These are phyloP conservation scores for Melozone crissalis DNA, from an alignment of 2,113 vertebrate species.

Conservation along the genomic window DNA sequence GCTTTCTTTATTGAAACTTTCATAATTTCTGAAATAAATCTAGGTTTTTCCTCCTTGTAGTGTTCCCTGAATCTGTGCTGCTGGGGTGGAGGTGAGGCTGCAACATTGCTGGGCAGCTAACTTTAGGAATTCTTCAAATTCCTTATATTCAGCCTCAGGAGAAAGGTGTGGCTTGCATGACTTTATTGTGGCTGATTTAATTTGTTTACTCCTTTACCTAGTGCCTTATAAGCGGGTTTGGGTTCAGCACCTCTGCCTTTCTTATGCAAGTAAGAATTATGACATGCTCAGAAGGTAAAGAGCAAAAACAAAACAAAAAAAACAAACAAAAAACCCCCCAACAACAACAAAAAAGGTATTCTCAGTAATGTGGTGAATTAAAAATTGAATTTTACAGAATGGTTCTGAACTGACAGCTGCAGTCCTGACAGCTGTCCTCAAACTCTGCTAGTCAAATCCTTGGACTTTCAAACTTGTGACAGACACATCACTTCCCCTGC, in stretches of 20 bases:
- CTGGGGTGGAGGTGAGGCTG: background rate
- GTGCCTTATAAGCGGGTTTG: background rate
- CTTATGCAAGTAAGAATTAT: background rate
- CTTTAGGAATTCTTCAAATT: background rate
- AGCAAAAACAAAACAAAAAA: background rate
- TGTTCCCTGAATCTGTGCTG: background rate
- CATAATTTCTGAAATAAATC: background rate
- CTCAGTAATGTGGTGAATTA: background rate
- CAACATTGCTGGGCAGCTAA: background rate
- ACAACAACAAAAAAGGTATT: background rate
- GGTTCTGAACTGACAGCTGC: background rate
- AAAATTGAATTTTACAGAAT: accelerated
- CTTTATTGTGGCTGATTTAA: background rate
- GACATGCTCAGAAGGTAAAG: background rate
- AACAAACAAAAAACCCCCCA: too few relatives aligned
- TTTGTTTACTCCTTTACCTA: background rate
- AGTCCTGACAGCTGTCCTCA: background rate
- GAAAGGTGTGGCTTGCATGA: background rate
- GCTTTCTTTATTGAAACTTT: background rate
- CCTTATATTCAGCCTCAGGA: background rate
- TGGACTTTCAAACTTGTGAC: slow-evolving; percentile 15
- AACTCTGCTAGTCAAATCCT: background rate
- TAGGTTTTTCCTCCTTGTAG: background rate
- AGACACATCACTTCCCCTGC: slow-evolving; percentile 13
- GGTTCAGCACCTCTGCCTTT: background rate